phyloP scores from a whole-genome alignment of 2,113 vertebrate species.

The Potamarius usumacintae region DNA sequence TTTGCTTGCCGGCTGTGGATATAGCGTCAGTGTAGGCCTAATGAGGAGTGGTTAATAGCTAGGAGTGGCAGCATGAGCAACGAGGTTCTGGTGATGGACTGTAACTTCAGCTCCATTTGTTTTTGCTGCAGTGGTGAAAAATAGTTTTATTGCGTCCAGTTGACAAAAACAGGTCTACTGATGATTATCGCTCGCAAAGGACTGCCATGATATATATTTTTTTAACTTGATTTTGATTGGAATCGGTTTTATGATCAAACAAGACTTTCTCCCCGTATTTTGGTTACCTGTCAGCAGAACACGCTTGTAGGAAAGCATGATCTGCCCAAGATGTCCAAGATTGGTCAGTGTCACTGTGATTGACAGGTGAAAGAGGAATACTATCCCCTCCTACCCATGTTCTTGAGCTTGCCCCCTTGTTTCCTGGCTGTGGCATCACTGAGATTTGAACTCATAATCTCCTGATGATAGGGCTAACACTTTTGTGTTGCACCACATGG shows the following conservation, averaged over 20 bases:
- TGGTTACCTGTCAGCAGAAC: background rate
- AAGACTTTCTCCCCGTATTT: background rate
- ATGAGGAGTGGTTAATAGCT: slow-evolving; percentile 62
- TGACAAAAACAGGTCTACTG: background rate
- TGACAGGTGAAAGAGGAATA: background rate
- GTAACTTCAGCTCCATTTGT: background rate
- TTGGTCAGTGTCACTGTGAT: background rate
- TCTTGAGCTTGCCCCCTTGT: background rate
- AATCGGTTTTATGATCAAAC: background rate
- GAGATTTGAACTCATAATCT: background rate
- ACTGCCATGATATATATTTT: background rate
- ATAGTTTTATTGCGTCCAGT: background rate
- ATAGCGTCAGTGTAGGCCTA: slow-evolving; percentile 59
- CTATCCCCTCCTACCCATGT: background rate
- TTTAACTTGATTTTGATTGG: background rate
- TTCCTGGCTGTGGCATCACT: background rate
- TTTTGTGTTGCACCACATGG: background rate
- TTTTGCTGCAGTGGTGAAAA: background rate
- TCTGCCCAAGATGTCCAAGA: background rate
- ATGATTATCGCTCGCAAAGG: background rate
- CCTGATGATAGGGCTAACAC: background rate
- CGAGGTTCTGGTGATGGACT: background rate
- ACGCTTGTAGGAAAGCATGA: background rate
- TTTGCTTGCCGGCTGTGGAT: slow-evolving; percentile 38
- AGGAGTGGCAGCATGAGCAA: background rate